A percentile compares a stretch with the other conserved stretches of the same genome.
Conservation (phyloP, 2,797 vertebrate species). For the Lerista edwardsae region DNA sequence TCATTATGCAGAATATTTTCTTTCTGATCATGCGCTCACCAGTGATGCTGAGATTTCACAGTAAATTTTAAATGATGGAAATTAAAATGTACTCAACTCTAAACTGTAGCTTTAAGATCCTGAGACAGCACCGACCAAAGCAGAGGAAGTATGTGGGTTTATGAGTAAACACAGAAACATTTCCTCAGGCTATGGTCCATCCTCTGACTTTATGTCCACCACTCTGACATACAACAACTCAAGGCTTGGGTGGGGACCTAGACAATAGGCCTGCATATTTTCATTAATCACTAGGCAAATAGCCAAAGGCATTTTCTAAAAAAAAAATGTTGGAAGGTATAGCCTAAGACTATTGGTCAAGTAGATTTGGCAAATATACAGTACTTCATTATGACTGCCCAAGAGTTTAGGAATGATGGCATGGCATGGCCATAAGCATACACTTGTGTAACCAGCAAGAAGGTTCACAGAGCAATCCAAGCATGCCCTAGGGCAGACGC, state of each 20-base stretch:
- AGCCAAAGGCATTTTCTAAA: conserved; percentile 22
- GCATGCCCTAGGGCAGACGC: no score
- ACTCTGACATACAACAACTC: not conserved
- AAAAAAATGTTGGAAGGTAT: conserved; percentile 1
- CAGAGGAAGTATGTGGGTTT: conserved; percentile 19
- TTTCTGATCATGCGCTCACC: not conserved
- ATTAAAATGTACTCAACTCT: conserved; percentile 28
- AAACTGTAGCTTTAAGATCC: conserved; percentile 12
- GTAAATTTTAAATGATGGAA: conserved; percentile 11
- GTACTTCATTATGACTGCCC: not conserved
- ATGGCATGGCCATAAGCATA: no score
- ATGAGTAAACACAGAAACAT: conserved; percentile 19
- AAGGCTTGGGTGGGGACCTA: conserved; percentile 10
- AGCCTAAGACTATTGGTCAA: not conserved
- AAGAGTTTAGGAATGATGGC: not conserved
- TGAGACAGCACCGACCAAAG: conserved; percentile 7
- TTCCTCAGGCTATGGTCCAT: conserved; percentile 25
- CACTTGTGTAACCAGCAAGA: not conserved
- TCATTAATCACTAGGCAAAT: conserved; percentile 10
- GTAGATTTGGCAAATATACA: not conserved
- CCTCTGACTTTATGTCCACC: conserved; percentile 16
- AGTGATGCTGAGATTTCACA: not conserved
- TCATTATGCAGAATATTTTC: not conserved
- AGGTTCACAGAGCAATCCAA: no score
- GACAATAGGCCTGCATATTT: not conserved